A percentile compares a stretch with the other conserved stretches of the same genome.
phyloP scores from a whole-genome alignment of 2,888 invertebrate species.

The Eupithecia subumbrata region DNA sequence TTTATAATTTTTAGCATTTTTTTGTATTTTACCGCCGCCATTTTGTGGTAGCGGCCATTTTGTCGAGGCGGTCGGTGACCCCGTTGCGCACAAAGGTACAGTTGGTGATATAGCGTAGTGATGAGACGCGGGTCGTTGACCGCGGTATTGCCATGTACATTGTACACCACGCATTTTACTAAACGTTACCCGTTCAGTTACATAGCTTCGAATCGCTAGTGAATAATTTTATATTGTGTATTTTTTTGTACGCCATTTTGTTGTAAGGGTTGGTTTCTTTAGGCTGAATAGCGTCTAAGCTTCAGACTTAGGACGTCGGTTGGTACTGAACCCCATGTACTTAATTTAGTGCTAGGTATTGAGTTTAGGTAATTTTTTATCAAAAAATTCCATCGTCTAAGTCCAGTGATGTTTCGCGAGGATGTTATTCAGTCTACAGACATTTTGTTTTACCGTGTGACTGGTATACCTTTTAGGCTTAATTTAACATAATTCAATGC shows the following conservation, averaged over 20 bases:
- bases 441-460: constrained; percentile 49
- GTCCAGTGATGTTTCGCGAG: background rate
- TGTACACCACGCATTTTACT: constrained; percentile 63
- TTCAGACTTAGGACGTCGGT: constrained; percentile 3
- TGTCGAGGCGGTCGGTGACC: constrained; percentile 57
- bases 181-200: constrained; percentile 75
- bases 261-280: constrained; percentile 47
- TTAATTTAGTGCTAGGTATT: constrained; percentile 26
- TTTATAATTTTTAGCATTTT: constrained; percentile 77
- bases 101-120: constrained; percentile 15
- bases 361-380: constrained; percentile 12
- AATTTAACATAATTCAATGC: constrained; percentile 60
- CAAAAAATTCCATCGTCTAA: constrained; percentile 1
- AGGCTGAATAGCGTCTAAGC: constrained; percentile 24
- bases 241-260: constrained; percentile 63
- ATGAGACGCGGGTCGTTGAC: constrained; percentile 37
- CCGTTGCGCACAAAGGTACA: constrained; percentile 40
- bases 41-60: constrained; percentile 64
- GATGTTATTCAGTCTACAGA: constrained; percentile 26
- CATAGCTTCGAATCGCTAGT: constrained; percentile 77
- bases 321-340: constrained; percentile 24
- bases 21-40: constrained; percentile 59
- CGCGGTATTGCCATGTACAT: constrained; percentile 54
- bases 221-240: constrained; percentile 71
- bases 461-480: constrained; percentile 56